Conservation (phyloP, 2,797 vertebrate genomes). For the Aphelocoma californica region DNA sequence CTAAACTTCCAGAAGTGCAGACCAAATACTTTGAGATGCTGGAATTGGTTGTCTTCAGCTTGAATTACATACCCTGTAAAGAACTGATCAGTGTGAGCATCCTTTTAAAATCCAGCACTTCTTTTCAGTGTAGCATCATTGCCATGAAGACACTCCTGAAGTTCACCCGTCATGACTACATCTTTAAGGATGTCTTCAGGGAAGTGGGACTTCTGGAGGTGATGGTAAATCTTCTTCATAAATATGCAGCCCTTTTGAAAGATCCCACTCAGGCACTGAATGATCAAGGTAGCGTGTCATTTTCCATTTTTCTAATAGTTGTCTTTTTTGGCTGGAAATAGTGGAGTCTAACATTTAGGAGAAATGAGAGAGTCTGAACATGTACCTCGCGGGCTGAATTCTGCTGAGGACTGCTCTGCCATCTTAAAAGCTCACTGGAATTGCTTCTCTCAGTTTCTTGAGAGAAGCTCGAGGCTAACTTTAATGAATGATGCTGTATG, state of each 20-base stretch:
- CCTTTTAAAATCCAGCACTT: conserved; percentile 91
- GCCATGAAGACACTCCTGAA: conserved; percentile 91
- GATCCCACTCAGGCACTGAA: conserved; percentile 87
- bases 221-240: conserved; percentile 96
- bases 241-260: conserved; percentile 95
- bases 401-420: neutral
- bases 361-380: neutral
- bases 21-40: conserved; percentile 95
- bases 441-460: neutral
- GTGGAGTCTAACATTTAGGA: neutral
- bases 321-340: neutral
- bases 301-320: neutral
- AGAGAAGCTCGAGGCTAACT: neutral
- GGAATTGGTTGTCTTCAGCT: conserved; percentile 94
- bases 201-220: conserved; percentile 97
- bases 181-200: conserved; percentile 97
- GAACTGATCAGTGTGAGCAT: conserved; percentile 98
- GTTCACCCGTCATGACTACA: conserved; percentile 89
- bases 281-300: conserved; percentile 83
- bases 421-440: neutral
- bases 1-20: conserved; percentile 90
- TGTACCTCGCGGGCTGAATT: neutral
- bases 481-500: neutral
- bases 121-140: conserved; percentile 90
- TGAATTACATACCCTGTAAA: conserved; percentile 98